Evolutionary conservation across 64 coral and sea anemone genomes (phyloP).

Genomic region (Montipora cactus): DNA sequence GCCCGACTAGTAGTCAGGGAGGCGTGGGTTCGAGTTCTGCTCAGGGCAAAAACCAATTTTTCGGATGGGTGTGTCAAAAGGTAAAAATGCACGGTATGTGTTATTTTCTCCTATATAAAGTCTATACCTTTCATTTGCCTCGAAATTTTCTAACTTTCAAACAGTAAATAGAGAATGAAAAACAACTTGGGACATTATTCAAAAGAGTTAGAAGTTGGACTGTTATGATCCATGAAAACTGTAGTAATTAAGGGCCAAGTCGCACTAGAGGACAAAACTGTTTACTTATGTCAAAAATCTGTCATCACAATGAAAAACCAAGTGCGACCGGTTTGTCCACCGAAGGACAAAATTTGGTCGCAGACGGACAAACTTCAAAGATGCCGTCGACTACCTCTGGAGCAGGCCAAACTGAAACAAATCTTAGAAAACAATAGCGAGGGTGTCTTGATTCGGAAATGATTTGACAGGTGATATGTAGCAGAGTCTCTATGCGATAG

Average conservation of each 20-base stretch:
- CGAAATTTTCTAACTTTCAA: too few species aligned
- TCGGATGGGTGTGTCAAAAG: too few species aligned
- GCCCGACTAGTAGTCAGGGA: too few species aligned
- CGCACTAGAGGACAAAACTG: slow-evolving; percentile 38
- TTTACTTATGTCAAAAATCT: slow-evolving; percentile 51
- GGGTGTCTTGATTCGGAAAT: slow-evolving; percentile 26
- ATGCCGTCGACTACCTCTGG: slow-evolving; percentile 18
- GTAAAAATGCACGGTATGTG: too few species aligned
- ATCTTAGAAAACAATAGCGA: slow-evolving; percentile 16
- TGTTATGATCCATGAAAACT: too few species aligned
- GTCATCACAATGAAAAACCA: slow-evolving; percentile 60
- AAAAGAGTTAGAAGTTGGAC: too few species aligned
- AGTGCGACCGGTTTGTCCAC: slow-evolving; percentile 48
- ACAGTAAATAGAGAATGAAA: too few species aligned
- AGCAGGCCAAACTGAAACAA: slow-evolving; percentile 18
- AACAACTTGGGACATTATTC: too few species aligned
- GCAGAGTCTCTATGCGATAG: slow-evolving; percentile 11
- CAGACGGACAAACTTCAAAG: not conserved
- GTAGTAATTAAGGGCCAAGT: slow-evolving; percentile 45
- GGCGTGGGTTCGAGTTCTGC: too few species aligned
- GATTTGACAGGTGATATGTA: slow-evolving; percentile 35
- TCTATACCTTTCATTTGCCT: too few species aligned
- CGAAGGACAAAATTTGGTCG: slow-evolving; percentile 6
- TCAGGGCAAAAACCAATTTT: too few species aligned
- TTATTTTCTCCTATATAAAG: too few species aligned